phyloP scores from a whole-genome alignment of 2,888 invertebrate genomes.

The Sipunculus nudus region DNA sequence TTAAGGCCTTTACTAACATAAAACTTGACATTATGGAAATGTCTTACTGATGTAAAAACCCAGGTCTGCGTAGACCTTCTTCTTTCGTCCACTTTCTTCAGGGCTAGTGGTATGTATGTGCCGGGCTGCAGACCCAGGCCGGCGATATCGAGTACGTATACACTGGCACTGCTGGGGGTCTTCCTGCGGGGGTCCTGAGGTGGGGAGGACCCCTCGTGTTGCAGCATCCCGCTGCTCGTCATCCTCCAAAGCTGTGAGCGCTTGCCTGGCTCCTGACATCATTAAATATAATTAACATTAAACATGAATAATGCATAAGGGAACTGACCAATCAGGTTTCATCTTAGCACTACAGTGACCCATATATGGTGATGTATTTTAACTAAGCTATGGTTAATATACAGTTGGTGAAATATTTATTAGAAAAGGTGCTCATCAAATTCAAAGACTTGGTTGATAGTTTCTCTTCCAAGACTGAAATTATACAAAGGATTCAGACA shows the following conservation, averaged over 20 bases:
- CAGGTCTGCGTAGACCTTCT: conserved; percentile 91
- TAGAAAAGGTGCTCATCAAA: too few species aligned
- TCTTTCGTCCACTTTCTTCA: conserved; percentile 84
- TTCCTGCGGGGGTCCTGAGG: conserved; percentile 66
- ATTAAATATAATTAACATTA: background rate
- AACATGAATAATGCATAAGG: background rate
- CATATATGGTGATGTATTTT: too few species aligned
- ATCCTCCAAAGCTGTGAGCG: conserved; percentile 90
- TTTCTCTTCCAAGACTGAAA: too few species aligned
- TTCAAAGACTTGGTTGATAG: too few species aligned
- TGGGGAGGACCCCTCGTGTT: conserved; percentile 85
- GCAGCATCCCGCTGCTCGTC: conserved; percentile 86
- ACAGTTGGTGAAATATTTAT: too few species aligned
- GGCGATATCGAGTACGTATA: conserved; percentile 84
- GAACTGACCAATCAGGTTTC: background rate
- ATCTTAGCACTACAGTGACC: too few species aligned
- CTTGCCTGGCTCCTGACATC: conserved; percentile 59
- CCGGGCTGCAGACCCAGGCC: conserved; percentile 87
- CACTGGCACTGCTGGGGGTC: conserved; percentile 48
- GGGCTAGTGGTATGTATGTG: conserved; percentile 75
- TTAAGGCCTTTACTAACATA: too few species aligned
- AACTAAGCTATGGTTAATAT: too few species aligned
- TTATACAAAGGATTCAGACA: too few species aligned
- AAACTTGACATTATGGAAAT: too few species aligned
- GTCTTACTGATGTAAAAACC: conserved; percentile 68